phyloP scores from a whole-genome alignment of 92 coral and sea anemone genomes.

The Epizoanthus fatuus region DNA sequence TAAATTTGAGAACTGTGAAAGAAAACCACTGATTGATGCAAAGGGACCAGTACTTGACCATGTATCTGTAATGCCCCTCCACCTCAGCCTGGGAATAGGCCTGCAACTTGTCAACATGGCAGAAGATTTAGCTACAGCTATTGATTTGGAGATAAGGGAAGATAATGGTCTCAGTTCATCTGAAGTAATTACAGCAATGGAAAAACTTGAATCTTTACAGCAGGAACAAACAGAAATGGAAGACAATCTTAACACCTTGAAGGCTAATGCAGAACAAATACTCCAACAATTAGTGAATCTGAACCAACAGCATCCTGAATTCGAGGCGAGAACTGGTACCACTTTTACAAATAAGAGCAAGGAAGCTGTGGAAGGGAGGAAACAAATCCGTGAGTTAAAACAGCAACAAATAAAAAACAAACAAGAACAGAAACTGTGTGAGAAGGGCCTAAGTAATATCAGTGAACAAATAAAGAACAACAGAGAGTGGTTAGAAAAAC shows the following conservation, averaged over 20 bases:
- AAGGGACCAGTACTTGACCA: constrained; percentile 44
- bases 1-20: constrained; percentile 43
- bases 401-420: not conserved
- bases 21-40: constrained; percentile 25
- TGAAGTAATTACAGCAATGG: constrained; percentile 18
- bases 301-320: constrained; percentile 3
- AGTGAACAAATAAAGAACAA: not conserved
- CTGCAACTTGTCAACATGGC: constrained; percentile 50
- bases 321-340: not conserved
- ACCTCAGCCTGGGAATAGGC: constrained; percentile 60
- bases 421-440: not conserved
- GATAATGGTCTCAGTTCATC: constrained; percentile 46
- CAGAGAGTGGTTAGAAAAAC: not conserved
- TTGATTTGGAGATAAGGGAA: constrained; percentile 48
- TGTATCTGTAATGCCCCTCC: constrained; percentile 69
- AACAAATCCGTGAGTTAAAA: not conserved
- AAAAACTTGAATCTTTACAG: constrained; percentile 13
- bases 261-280: constrained; percentile 3
- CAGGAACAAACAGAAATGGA: not conserved
- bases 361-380: not conserved
- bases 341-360: not conserved
- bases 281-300: not conserved
- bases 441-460: not conserved
- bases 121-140: constrained; percentile 50
- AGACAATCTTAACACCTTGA: not conserved